phyloP scores from a whole-genome alignment of 1,140 invertebrate species.

The Caligus rogercresseyi region DNA sequence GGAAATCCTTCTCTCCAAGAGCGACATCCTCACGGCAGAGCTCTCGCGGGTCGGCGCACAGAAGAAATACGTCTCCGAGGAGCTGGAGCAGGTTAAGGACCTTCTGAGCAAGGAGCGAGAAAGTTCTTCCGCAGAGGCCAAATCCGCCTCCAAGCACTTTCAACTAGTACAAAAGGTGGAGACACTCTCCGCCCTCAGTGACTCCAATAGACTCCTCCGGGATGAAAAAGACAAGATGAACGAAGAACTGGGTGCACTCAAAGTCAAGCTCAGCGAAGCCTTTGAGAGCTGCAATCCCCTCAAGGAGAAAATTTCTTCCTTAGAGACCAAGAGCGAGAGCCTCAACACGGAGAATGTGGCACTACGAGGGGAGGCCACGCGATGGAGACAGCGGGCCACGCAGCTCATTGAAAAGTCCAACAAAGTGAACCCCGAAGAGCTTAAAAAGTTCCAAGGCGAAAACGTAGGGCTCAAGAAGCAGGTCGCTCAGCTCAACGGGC shows the following conservation, averaged over 20 bases:
- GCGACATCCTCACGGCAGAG: slow-evolving; percentile 63
- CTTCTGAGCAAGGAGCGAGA: slow-evolving; percentile 46
- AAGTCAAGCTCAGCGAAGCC: slow-evolving; percentile 42
- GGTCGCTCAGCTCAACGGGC: neutral
- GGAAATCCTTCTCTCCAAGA: slow-evolving; percentile 60
- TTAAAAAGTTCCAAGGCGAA: slow-evolving; percentile 44
- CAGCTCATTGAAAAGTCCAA: slow-evolving; percentile 74
- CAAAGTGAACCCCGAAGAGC: slow-evolving; percentile 76
- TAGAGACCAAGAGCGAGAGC: slow-evolving; percentile 44
- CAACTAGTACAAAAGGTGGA: slow-evolving; percentile 70
- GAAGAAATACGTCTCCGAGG: slow-evolving; percentile 40
- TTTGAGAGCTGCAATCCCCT: slow-evolving; percentile 32
- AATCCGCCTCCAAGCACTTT: slow-evolving; percentile 57
- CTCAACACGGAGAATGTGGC: slow-evolving; percentile 34
- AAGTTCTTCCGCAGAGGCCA: slow-evolving; percentile 34
- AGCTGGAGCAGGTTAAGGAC: slow-evolving; percentile 46
- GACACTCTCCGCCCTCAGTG: slow-evolving; percentile 70
- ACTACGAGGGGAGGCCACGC: slow-evolving; percentile 39
- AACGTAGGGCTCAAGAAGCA: slow-evolving; percentile 1
- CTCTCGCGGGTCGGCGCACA: slow-evolving; percentile 54
- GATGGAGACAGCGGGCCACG: slow-evolving; percentile 43
- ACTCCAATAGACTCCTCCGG: slow-evolving; percentile 70
- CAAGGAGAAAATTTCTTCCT: slow-evolving; percentile 48
- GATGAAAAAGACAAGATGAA: slow-evolving; percentile 58
- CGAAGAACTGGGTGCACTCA: slow-evolving; percentile 27